phyloP scores from a whole-genome alignment of 2,113 vertebrate species.

The Tachysurus fulvidraco region DNA sequence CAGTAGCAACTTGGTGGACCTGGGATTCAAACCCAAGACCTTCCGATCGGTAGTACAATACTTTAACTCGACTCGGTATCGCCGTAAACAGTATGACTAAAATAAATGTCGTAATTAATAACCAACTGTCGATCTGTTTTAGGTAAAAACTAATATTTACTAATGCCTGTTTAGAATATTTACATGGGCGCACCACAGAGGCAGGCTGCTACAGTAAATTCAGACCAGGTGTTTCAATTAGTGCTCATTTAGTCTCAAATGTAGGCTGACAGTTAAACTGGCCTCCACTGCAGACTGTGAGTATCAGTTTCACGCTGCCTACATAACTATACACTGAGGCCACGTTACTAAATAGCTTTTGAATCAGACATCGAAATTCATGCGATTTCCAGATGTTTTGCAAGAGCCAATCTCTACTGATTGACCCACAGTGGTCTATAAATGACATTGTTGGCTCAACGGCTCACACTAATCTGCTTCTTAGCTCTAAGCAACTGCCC shows the following conservation, averaged over 20 bases:
- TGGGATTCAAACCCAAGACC: no score
- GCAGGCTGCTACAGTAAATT: background rate
- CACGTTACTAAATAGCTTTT: slow-evolving; percentile 6
- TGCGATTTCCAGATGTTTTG: background rate
- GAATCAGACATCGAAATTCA: background rate
- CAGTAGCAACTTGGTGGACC: no score
- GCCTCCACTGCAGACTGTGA: slow-evolving; percentile 12
- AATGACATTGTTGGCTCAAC: slow-evolving; percentile 8
- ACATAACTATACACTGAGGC: slow-evolving; percentile 22
- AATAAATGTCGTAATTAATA: background rate
- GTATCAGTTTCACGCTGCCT: slow-evolving; percentile 13
- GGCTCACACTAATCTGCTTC: slow-evolving; percentile 22
- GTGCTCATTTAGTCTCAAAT: background rate
- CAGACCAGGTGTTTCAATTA: slow-evolving; percentile 21
- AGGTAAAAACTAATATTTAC: background rate
- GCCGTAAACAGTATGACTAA: no score
- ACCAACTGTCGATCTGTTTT: background rate
- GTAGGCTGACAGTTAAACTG: slow-evolving; percentile 5
- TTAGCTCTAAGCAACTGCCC: background rate
- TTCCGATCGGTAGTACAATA: no score
- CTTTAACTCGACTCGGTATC: background rate
- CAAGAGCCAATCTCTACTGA: background rate
- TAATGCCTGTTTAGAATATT: background rate
- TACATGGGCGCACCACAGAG: background rate
- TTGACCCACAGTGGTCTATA: background rate